These are phyloP conservation scores for Drosophila picticornis DNA, from an alignment of 2,888 invertebrate genomes.

Conservation along the genomic window DNA sequence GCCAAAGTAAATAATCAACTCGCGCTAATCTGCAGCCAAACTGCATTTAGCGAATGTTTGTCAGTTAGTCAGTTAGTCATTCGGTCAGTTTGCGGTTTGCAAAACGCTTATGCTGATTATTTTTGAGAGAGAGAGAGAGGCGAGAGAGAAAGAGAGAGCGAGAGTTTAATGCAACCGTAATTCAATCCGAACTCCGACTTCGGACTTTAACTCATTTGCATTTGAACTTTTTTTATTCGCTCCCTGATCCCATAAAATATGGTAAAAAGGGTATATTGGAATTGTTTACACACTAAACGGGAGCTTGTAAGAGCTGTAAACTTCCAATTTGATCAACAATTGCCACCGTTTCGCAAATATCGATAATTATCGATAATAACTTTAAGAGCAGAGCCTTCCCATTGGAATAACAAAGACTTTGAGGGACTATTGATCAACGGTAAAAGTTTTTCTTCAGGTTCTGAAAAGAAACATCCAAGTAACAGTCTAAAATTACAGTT, in stretches of 20 bases:
- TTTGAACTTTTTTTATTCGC: constrained; percentile 14
- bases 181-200: constrained; percentile 43
- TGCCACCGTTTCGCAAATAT: background rate
- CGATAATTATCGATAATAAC: background rate
- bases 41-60: constrained; percentile 68
- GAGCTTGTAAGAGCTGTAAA: rapidly evolving
- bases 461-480: rapidly evolving
- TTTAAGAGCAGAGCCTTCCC: background rate
- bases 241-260: constrained; percentile 13
- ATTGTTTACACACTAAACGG: background rate
- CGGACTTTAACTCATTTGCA: constrained; percentile 31
- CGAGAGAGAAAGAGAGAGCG: background rate
- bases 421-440: background rate
- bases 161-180: constrained; percentile 23
- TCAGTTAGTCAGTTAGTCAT: constrained; percentile 29
- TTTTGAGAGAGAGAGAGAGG: constrained; percentile 1
- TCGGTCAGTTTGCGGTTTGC: constrained; percentile 57
- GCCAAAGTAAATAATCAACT: constrained; percentile 78
- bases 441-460: background rate
- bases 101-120: constrained; percentile 61
- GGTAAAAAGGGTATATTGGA: background rate
- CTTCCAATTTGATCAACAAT: background rate
- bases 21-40: constrained; percentile 74
- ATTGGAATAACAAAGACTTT: background rate
- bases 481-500: background rate